Percentiles rank a stretch among this genome's conserved stretches.
These are phyloP conservation scores for Dione juno DNA, from an alignment of 2,888 invertebrate species.

Conservation along the genomic window DNA sequence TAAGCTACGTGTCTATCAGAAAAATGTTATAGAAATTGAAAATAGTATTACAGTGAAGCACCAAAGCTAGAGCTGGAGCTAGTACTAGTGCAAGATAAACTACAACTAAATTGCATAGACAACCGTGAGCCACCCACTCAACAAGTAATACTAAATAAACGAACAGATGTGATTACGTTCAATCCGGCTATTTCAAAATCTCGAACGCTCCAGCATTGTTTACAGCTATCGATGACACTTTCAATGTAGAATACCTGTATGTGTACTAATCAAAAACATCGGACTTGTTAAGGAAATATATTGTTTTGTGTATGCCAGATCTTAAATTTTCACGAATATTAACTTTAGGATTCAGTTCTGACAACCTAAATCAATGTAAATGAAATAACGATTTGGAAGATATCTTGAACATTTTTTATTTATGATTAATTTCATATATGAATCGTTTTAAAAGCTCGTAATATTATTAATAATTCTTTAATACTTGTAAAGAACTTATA, in stretches of 20 bases:
- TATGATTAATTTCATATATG: too few relatives aligned
- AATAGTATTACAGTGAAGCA: neutral
- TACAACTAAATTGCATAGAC: conserved; percentile 38
- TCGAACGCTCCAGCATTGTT: conserved; percentile 8
- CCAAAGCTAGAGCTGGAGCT: neutral
- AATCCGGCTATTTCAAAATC: conserved; percentile 43
- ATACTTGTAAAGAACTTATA: neutral
- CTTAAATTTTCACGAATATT: neutral
- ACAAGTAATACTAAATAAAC: conserved; percentile 46
- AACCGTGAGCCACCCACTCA: conserved; percentile 30
- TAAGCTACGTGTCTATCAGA: neutral
- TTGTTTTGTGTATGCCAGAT: neutral
- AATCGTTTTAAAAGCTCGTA: too few relatives aligned
- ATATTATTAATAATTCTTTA: too few relatives aligned
- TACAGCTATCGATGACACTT: neutral
- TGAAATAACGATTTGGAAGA: too few relatives aligned
- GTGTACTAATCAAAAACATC: neutral
- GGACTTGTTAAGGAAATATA: too few relatives aligned
- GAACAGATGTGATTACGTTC: conserved; percentile 37
- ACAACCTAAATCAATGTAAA: too few relatives aligned
- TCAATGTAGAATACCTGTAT: neutral
- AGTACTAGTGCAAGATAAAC: conserved; percentile 20
- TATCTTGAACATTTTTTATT: too few relatives aligned
- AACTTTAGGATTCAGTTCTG: neutral
- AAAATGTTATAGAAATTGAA: neutral